phyloP scores from a whole-genome alignment of 92 coral and sea anemone species.

The Palythoa grandiflora region DNA sequence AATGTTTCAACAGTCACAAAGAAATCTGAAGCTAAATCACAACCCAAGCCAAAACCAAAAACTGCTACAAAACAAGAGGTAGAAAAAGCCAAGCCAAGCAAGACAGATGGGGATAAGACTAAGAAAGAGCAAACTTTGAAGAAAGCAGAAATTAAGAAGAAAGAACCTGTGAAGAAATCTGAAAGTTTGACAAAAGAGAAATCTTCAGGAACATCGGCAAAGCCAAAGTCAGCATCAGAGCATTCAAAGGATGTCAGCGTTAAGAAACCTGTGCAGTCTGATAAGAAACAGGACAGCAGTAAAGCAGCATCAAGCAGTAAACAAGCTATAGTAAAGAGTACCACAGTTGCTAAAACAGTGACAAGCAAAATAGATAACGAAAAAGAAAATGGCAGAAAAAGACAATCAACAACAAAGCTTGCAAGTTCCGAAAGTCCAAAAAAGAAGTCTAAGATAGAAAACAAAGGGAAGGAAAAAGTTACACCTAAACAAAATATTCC shows the following conservation, averaged over 20 bases:
- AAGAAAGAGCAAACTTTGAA: constrained; percentile 50
- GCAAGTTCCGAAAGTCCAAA: constrained; percentile 33
- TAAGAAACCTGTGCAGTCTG: constrained; percentile 41
- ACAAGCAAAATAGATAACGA: constrained; percentile 1
- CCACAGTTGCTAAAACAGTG: constrained; percentile 1
- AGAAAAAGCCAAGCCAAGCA: constrained; percentile 66
- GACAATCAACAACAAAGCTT: constrained; percentile 51
- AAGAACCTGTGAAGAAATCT: constrained; percentile 43
- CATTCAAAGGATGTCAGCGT: constrained; percentile 23
- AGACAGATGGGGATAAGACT: constrained; percentile 57
- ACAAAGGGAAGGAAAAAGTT: not conserved
- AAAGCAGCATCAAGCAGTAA: constrained; percentile 31
- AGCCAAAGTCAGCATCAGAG: constrained; percentile 46
- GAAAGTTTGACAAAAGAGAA: constrained; percentile 37
- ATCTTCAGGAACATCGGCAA: constrained; percentile 3
- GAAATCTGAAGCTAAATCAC: constrained; percentile 30
- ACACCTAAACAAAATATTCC: not conserved
- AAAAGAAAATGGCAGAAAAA: constrained; percentile 45
- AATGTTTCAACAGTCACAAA: not conserved
- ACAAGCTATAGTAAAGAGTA: constrained; percentile 17
- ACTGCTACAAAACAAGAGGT: constrained; percentile 49
- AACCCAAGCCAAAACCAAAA: constrained; percentile 30
- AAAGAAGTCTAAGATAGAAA: constrained; percentile 32
- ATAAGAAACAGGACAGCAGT: constrained; percentile 24
- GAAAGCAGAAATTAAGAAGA: constrained; percentile 58